phyloP scores from a whole-genome alignment of 2,888 invertebrate species.

The Punctoribates punctum region DNA sequence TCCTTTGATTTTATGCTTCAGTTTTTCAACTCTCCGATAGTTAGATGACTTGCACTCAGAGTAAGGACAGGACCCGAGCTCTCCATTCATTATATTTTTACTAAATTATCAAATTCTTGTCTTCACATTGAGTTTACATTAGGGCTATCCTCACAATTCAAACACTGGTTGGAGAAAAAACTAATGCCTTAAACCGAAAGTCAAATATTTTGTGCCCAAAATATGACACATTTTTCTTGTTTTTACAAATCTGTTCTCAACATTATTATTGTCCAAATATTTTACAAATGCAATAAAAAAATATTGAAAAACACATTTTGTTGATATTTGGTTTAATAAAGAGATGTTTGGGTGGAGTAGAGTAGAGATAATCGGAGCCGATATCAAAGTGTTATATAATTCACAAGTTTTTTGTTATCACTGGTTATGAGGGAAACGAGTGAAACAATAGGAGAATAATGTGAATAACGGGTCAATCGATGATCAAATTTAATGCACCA shows the following conservation, averaged over 20 bases:
- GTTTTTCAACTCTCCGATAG: background rate
- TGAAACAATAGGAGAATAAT: constrained; percentile 3
- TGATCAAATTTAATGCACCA: constrained; percentile 12
- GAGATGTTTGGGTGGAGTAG: constrained; percentile 37
- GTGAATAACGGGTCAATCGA: background rate
- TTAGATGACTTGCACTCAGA: background rate
- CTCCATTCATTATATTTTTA: constrained; percentile 7
- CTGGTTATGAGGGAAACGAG: constrained; percentile 12
- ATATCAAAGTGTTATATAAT: constrained; percentile 17
- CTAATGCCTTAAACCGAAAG: too few relatives aligned
- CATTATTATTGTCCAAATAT: background rate
- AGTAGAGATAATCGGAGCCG: background rate
- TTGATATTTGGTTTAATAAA: constrained; percentile 17
- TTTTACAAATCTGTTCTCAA: background rate
- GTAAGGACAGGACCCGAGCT: background rate
- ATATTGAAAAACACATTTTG: background rate
- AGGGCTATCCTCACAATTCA: too few relatives aligned
- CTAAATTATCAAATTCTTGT: background rate
- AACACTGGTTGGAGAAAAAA: too few relatives aligned
- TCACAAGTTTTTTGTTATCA: background rate
- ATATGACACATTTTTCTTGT: too few relatives aligned
- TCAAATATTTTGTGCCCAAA: too few relatives aligned
- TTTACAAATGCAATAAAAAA: background rate
- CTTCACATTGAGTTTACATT: background rate
- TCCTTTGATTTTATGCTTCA: background rate